phyloP scores from a whole-genome alignment of 2,113 vertebrate species.

The Oryzias curvinotus region DNA sequence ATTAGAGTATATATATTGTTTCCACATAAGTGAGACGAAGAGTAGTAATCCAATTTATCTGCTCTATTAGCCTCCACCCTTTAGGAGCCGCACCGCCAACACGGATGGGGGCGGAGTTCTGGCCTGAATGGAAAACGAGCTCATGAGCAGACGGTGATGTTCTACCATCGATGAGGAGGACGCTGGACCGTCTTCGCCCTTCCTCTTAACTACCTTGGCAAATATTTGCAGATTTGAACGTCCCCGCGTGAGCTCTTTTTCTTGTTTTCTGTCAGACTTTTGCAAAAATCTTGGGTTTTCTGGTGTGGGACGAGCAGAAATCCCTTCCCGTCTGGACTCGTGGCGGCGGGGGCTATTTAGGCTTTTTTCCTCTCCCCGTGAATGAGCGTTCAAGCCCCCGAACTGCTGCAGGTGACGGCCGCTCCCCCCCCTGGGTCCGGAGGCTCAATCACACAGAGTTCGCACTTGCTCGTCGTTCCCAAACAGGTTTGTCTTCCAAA shows the following conservation, averaged over 20 bases:
- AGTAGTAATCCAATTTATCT: constrained; percentile 39
- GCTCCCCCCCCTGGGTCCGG: too few relatives aligned
- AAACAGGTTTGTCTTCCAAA: constrained; percentile 66
- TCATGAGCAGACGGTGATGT: background rate
- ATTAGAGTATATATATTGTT: constrained; percentile 73
- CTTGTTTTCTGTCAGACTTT: too few relatives aligned
- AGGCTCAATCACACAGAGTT: constrained; percentile 27
- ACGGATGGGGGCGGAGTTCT: constrained; percentile 25
- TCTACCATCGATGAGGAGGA: background rate
- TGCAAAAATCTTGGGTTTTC: too few relatives aligned
- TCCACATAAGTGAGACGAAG: constrained; percentile 40
- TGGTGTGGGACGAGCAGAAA: too few relatives aligned
- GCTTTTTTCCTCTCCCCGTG: too few relatives aligned
- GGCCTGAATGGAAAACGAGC: constrained; percentile 33
- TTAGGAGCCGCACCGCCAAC: background rate
- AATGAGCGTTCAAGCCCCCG: too few relatives aligned
- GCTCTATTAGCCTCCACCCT: constrained; percentile 34
- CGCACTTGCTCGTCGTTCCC: constrained; percentile 26
- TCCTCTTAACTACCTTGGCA: background rate
- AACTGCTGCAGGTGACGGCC: too few relatives aligned
- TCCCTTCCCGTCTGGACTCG: too few relatives aligned
- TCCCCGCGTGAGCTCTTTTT: too few relatives aligned
- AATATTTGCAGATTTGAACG: too few relatives aligned
- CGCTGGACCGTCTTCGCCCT: background rate
- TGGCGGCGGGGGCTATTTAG: too few relatives aligned